Conservation (phyloP, 2,888 invertebrate species). For the Gerris lacustris region DNA sequence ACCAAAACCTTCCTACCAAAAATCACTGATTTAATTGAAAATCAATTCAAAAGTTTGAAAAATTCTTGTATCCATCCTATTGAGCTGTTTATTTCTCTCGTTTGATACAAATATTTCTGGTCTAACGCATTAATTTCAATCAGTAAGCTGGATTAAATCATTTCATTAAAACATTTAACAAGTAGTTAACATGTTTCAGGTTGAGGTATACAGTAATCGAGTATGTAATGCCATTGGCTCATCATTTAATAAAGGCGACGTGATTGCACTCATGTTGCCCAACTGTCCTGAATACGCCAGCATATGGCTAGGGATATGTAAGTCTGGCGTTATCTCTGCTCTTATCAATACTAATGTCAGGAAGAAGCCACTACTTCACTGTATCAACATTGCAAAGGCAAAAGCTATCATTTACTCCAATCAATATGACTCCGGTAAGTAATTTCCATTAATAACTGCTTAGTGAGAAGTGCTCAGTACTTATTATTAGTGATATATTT, state of each 20-base stretch:
- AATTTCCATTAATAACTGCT: too few species aligned
- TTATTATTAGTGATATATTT: too few species aligned
- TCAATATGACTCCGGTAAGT: not conserved
- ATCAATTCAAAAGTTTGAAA: too few species aligned
- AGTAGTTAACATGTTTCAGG: conserved; percentile 40
- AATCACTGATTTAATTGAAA: too few species aligned
- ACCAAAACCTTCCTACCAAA: too few species aligned
- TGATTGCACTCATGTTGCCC: conserved; percentile 78
- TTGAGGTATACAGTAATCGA: conserved; percentile 75
- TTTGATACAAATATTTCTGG: too few species aligned
- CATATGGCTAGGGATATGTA: conserved; percentile 84
- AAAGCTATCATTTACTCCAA: conserved; percentile 43
- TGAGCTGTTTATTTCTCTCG: too few species aligned
- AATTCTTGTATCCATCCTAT: too few species aligned
- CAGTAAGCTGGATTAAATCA: not conserved
- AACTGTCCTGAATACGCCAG: conserved; percentile 85
- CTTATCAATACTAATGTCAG: conserved; percentile 89
- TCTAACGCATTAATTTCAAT: too few species aligned
- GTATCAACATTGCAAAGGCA: conserved; percentile 77
- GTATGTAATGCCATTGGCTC: conserved; percentile 67
- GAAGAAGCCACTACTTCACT: conserved; percentile 71
- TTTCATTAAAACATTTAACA: not conserved
- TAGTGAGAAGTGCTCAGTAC: too few species aligned
- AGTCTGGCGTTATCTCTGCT: conserved; percentile 71
- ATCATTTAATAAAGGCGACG: conserved; percentile 78